Evolutionary conservation across 2,113 vertebrate genomes (phyloP).

Genomic region (Ailurus styani): DNA sequence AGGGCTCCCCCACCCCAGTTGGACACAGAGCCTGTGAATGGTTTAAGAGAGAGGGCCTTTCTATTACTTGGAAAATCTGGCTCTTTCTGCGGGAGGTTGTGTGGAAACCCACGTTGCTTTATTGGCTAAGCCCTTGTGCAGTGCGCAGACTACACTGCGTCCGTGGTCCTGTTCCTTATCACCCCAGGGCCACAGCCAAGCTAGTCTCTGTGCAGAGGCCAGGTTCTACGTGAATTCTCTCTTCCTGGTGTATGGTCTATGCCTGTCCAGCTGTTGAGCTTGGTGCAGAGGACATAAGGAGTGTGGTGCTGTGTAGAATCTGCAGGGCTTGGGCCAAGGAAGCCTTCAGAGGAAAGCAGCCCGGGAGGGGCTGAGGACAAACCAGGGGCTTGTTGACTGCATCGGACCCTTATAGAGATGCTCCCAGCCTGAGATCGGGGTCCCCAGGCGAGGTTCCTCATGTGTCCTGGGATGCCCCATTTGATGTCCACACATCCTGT

Average conservation of each 20-base stretch:
- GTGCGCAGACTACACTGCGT: neutral
- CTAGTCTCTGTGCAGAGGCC: neutral
- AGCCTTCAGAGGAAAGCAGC: conserved; percentile 76
- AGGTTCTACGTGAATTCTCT: neutral
- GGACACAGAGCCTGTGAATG: neutral
- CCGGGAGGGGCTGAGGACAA: too few species aligned
- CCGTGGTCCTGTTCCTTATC: neutral
- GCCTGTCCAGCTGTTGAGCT: conserved; percentile 85
- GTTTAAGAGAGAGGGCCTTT: neutral
- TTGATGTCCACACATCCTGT: neutral
- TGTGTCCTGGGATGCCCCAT: neutral
- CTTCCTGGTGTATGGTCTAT: conserved; percentile 57
- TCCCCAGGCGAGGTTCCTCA: neutral
- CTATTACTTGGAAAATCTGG: neutral
- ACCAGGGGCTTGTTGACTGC: neutral
- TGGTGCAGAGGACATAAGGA: conserved; percentile 92
- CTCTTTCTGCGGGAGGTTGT: neutral
- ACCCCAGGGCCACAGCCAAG: too few species aligned
- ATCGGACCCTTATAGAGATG: neutral
- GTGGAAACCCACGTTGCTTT: neutral
- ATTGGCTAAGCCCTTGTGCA: neutral
- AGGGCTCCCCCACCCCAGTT: too few species aligned
- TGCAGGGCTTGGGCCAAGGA: conserved; percentile 89
- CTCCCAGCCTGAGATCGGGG: neutral
- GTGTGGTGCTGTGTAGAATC: conserved; percentile 86